Percentiles rank a stretch among this genome's conserved stretches.
These are phyloP conservation scores for Laticauda colubrina DNA, from an alignment of 2,113 vertebrate genomes.

Conservation along the genomic window DNA sequence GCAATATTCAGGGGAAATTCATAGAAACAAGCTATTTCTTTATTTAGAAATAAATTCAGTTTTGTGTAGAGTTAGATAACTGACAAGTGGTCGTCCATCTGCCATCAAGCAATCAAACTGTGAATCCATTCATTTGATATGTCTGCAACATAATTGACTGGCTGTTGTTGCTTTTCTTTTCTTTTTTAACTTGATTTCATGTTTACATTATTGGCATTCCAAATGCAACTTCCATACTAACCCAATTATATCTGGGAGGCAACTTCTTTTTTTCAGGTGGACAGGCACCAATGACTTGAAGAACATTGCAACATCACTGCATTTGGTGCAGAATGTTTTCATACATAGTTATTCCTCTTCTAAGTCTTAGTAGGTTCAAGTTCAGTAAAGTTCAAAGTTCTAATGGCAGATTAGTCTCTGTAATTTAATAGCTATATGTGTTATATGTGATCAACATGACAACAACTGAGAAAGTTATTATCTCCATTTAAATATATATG, in stretches of 20 bases:
- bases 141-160: constrained; percentile 72
- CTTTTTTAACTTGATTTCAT: constrained; percentile 38
- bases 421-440: neutral
- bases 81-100: constrained; percentile 90
- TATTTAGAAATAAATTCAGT: constrained; percentile 82
- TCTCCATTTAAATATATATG: neutral
- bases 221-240: neutral
- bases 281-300: neutral
- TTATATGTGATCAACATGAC: neutral
- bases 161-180: constrained; percentile 3
- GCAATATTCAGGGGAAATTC: constrained; percentile 78
- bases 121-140: constrained; percentile 69
- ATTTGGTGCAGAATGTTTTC: constrained; percentile 1
- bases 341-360: neutral
- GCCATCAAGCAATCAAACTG: constrained; percentile 78
- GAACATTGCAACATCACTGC: neutral
- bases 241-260: neutral
- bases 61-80: constrained; percentile 71
- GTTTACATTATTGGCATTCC: constrained; percentile 31
- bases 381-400: rapidly evolving
- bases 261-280: neutral
- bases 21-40: constrained; percentile 65
- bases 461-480: neutral
- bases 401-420: neutral
- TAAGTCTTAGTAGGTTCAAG: neutral